These are phyloP conservation scores for Betta splendens DNA, from an alignment of 2,797 vertebrate genomes.

Conservation along the genomic window DNA sequence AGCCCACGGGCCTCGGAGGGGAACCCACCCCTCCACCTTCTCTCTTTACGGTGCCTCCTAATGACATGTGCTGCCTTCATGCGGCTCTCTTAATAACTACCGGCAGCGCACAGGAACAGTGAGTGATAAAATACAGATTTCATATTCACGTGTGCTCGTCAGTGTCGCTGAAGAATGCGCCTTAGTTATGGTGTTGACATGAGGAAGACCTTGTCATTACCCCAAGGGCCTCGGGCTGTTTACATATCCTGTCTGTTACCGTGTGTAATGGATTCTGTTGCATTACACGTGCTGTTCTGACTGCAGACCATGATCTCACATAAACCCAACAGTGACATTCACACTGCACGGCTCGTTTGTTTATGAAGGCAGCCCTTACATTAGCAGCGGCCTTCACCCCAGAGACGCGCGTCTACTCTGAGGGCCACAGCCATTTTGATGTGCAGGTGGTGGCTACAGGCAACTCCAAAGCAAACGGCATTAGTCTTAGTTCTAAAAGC, in stretches of 20 bases:
- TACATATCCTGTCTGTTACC: conserved; percentile 42
- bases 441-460: neutral
- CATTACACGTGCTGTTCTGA: conserved; percentile 27
- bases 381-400: neutral
- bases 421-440: neutral
- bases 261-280: conserved; percentile 36
- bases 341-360: conserved; percentile 1
- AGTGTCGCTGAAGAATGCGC: conserved; percentile 49
- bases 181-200: conserved; percentile 49
- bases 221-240: conserved; percentile 47
- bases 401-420: neutral
- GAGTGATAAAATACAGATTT: conserved; percentile 69
- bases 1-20: conserved; percentile 60
- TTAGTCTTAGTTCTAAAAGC: conserved; percentile 16
- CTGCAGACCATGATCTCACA: conserved; percentile 8
- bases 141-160: conserved; percentile 52
- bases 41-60: conserved; percentile 69
- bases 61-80: conserved; percentile 75
- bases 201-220: conserved; percentile 67
- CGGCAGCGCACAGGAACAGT: conserved; percentile 42
- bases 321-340: neutral
- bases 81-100: conserved; percentile 80
- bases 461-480: conserved; percentile 23
- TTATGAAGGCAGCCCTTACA: conserved; percentile 5
- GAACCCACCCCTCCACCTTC: conserved; percentile 27